Evolutionary conservation across 1,140 invertebrate genomes (phyloP).

Genomic region (Apis cerana): DNA sequence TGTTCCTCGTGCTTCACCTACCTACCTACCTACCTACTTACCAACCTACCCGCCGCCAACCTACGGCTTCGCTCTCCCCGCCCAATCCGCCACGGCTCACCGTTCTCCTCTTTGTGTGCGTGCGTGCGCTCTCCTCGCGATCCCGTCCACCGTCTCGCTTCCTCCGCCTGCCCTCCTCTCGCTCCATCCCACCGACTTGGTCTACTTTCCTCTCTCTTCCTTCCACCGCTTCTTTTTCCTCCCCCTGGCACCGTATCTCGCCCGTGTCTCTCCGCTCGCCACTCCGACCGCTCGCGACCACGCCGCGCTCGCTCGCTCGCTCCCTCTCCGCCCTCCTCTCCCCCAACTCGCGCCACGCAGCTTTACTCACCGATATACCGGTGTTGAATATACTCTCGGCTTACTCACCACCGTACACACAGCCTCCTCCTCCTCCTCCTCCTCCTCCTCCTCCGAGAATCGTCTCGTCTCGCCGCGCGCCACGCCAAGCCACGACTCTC

Average conservation of each 20-base stretch:
- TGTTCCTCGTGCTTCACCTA: conserved; percentile 66
- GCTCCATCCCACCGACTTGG: neutral
- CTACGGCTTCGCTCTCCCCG: conserved; percentile 71
- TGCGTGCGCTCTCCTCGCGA: conserved; percentile 29
- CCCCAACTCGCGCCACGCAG: conserved; percentile 32
- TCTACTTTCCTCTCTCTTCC: conserved; percentile 52
- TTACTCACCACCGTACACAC: conserved; percentile 73
- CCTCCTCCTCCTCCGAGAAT: neutral
- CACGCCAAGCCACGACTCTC: neutral
- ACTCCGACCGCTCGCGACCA: neutral
- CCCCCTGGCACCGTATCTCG: conserved; percentile 31
- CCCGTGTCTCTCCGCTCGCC: conserved; percentile 23
- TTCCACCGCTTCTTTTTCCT: neutral
- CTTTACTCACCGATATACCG: conserved; percentile 47
- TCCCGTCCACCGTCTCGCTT: neutral
- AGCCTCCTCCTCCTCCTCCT: conserved; percentile 26
- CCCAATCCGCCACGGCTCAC: conserved; percentile 47
- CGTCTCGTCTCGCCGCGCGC: neutral
- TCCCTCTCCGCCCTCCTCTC: neutral
- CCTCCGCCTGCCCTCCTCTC: neutral
- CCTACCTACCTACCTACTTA: conserved; percentile 77
- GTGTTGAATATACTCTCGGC: conserved; percentile 33
- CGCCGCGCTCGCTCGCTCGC: conserved; percentile 16
- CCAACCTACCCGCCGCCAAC: conserved; percentile 69
- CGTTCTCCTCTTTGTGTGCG: conserved; percentile 26